Conservation (phyloP, 2,797 vertebrate genomes). For the Erithacus rubecula region DNA sequence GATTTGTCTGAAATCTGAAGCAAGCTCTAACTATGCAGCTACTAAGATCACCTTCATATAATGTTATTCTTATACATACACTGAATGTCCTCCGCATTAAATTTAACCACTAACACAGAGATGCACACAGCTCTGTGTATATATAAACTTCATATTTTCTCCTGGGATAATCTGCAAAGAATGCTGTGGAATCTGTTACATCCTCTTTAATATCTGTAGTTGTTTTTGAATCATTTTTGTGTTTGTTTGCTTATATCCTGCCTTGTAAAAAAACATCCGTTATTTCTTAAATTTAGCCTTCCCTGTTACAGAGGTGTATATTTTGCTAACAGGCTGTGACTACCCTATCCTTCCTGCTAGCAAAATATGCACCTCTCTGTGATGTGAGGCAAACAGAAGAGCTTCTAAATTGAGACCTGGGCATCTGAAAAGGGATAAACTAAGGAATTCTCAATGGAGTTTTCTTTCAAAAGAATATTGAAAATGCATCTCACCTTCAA, state of each 20-base stretch:
- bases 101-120: not conserved
- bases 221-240: slow-evolving; percentile 39
- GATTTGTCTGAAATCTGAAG: not conserved
- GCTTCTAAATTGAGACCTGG: not conserved
- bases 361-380: not conserved
- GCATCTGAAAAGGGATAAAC: not conserved
- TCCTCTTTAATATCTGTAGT: slow-evolving; percentile 33
- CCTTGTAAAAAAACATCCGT: slow-evolving; percentile 38
- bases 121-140: not conserved
- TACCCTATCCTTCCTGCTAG: slow-evolving; percentile 46
- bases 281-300: slow-evolving; percentile 53
- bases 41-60: not conserved
- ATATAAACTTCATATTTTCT: not conserved
- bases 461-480: not conserved
- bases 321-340: slow-evolving; percentile 51
- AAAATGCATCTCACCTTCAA: not conserved
- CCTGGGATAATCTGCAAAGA: slow-evolving; percentile 21
- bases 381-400: not conserved
- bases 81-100: not conserved
- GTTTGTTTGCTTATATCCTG: slow-evolving; percentile 56
- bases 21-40: not conserved
- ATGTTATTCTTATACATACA: not conserved
- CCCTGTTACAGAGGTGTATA: slow-evolving; percentile 8
- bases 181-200: slow-evolving; percentile 9
- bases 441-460: not conserved